Conservation (phyloP, 2,113 vertebrate genomes). For the Echinops telfairi region DNA sequence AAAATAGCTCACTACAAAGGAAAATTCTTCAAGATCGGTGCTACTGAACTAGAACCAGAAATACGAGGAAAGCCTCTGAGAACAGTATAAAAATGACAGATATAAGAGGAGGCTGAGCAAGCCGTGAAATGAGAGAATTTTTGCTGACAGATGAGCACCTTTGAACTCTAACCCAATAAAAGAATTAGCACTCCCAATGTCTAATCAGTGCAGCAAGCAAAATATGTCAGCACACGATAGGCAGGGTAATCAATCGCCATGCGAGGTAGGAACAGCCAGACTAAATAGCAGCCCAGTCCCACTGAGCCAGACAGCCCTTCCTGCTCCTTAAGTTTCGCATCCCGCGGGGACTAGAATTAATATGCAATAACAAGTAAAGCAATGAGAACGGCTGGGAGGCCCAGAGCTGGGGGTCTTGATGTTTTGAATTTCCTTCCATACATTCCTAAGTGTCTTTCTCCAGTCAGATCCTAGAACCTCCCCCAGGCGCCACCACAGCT, state of each 20-base stretch:
- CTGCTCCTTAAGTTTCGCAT: slow-evolving; percentile 70
- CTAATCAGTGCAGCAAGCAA: slow-evolving; percentile 72
- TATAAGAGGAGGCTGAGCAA: slow-evolving; percentile 47
- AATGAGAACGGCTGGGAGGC: background rate
- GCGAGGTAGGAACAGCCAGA: slow-evolving; percentile 49
- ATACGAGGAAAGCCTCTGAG: slow-evolving; percentile 83
- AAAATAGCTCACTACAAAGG: slow-evolving; percentile 86
- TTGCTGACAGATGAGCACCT: slow-evolving; percentile 85
- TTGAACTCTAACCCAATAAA: slow-evolving; percentile 81
- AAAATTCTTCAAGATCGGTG: slow-evolving; percentile 84
- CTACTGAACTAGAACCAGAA: slow-evolving; percentile 85
- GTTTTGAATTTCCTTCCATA: slow-evolving; percentile 30
- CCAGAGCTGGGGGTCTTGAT: background rate
- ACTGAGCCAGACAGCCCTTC: slow-evolving; percentile 68
- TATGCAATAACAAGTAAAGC: slow-evolving; percentile 64
- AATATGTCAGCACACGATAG: slow-evolving; percentile 71
- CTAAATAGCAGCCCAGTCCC: slow-evolving; percentile 64
- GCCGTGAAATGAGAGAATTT: slow-evolving; percentile 80
- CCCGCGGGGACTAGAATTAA: slow-evolving; percentile 64
- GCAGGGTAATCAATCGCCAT: slow-evolving; percentile 72
- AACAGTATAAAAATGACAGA: slow-evolving; percentile 82
- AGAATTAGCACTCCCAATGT: slow-evolving; percentile 78
- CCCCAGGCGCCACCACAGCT: slow-evolving; percentile 26
- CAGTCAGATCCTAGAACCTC: slow-evolving; percentile 35
- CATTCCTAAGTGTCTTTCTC: slow-evolving; percentile 30